Percentiles rank a stretch among this genome's conserved stretches.
Conservation (phyloP, 2,797 vertebrate species). For the Typhlichthys subterraneus region DNA sequence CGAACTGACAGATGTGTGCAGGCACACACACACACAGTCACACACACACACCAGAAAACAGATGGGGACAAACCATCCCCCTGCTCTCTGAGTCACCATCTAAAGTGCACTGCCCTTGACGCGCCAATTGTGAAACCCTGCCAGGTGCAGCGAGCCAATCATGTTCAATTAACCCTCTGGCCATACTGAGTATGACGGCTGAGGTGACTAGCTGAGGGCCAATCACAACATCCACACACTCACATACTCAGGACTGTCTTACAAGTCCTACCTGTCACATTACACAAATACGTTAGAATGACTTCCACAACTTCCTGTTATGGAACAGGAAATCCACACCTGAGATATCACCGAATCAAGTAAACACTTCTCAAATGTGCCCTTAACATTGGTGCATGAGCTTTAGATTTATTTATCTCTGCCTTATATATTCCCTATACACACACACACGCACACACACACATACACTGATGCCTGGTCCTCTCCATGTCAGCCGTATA, state of each 20-base stretch:
- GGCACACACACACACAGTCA: slow-evolving; percentile 24
- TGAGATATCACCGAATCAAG: too few species aligned
- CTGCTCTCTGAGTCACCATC: slow-evolving; percentile 60
- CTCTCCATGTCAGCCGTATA: too few species aligned
- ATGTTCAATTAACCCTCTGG: slow-evolving; percentile 20
- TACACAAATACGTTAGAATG: too few species aligned
- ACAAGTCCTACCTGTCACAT: slow-evolving; percentile 1
- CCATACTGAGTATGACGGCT: slow-evolving; percentile 28
- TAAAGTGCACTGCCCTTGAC: slow-evolving; percentile 42
- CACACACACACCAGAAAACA: slow-evolving; percentile 37
- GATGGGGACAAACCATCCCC: slow-evolving; percentile 33
- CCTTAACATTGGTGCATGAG: too few species aligned
- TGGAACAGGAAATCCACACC: too few species aligned
- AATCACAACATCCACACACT: slow-evolving; percentile 21
- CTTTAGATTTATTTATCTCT: too few species aligned
- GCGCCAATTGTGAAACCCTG: slow-evolving; percentile 52
- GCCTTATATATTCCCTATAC: too few species aligned
- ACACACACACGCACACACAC: too few species aligned
- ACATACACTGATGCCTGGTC: too few species aligned
- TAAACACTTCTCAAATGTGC: too few species aligned
- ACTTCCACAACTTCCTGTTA: too few species aligned
- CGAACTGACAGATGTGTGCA: background rate
- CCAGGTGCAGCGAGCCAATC: slow-evolving; percentile 47
- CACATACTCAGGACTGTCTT: slow-evolving; percentile 49
- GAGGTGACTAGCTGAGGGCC: background rate